Evolutionary conservation across 2,888 invertebrate genomes (phyloP).

Genomic region (Agapetus fuscipes): DNA sequence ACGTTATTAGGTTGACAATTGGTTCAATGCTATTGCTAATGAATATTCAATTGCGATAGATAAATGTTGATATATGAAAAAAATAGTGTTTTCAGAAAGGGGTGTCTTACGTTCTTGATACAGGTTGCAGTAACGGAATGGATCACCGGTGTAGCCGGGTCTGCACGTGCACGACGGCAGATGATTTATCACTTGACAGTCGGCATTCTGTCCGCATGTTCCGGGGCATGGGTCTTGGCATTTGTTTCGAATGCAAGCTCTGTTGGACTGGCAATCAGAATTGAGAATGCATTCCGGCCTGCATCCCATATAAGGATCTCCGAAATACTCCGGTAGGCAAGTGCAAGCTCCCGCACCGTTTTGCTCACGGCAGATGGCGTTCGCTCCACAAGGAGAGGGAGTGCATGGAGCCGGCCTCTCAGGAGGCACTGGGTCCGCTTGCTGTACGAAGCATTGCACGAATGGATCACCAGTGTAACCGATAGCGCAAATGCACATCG

Average conservation of each 20-base stretch:
- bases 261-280: slow-evolving; percentile 61
- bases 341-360: slow-evolving; percentile 61
- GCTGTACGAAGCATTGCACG: slow-evolving; percentile 42
- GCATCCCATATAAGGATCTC: slow-evolving; percentile 70
- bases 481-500: slow-evolving; percentile 63
- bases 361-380: slow-evolving; percentile 58
- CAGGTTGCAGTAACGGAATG: slow-evolving; percentile 43
- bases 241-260: slow-evolving; percentile 62
- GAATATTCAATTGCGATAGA: too few relatives aligned
- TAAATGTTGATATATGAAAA: too few relatives aligned
- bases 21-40: too few relatives aligned
- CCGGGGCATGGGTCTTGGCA: slow-evolving; percentile 70
- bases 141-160: slow-evolving; percentile 53
- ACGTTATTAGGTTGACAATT: too few relatives aligned
- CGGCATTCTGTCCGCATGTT: slow-evolving; percentile 63
- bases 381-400: slow-evolving; percentile 63
- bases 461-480: slow-evolving; percentile 58
- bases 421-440: slow-evolving; percentile 30
- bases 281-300: slow-evolving; percentile 64
- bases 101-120: slow-evolving; percentile 33
- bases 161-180: slow-evolving; percentile 58
- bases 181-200: slow-evolving; percentile 63
- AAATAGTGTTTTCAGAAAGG: too few relatives aligned
- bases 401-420: slow-evolving; percentile 53
- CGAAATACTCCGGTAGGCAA: slow-evolving; percentile 59